Base-by-base conservation (phyloP, 2,888 invertebrate species). In the Eristalis pertinax region DNA sequence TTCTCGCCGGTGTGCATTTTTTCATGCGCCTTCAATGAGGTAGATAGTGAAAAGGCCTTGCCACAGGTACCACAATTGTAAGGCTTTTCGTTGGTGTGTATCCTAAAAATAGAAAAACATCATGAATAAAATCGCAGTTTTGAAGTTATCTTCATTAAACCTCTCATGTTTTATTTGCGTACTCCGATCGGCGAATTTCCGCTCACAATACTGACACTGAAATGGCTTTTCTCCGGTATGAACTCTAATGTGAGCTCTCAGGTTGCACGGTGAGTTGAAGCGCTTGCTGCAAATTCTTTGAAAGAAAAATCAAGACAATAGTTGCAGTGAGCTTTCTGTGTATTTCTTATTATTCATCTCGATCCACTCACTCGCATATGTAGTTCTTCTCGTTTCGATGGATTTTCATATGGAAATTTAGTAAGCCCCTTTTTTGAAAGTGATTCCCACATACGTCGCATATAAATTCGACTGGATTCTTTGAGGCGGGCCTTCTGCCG, bases 151-250 rank as follows among this genome's bases (percentile, higher is more conserved):
- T 65, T 60, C n/a, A 75, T 41, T 67, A 35, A 22, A 82, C 92
- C 92, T 90, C 89, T 92, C 92, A 78, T 93, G 92, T 72, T 92
- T 92, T 4, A 92, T 90, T 68, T 91, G 90, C 2, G 92, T 91
- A n/a, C 92, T 92, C 15, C 91, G 91, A 89, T 93, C 93, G 0
- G 91, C 89, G 78, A 93, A 93, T 4, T 91, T 90, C 3, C 93
- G 90, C 8, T 86, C 69, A 79, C 93, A 92, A 65, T 90, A 91
- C 58, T 90, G 78, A 60, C 92, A 92, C 70, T 92, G 91, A 58
- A 91, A 92, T 0, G 92, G 92, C 15, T 92, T 92, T 83, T 92
- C 92, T 0, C 93, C 93, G 0, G 92, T 92, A 72, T 93, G 93
- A 0, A 92, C 90, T 11, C 93, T 90, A 82, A 93, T 93, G 58